A percentile compares a stretch with the other conserved stretches of the same genome.
Evolutionary conservation across 2,888 invertebrate species (phyloP).

Genomic region (Camponotus fellah): DNA sequence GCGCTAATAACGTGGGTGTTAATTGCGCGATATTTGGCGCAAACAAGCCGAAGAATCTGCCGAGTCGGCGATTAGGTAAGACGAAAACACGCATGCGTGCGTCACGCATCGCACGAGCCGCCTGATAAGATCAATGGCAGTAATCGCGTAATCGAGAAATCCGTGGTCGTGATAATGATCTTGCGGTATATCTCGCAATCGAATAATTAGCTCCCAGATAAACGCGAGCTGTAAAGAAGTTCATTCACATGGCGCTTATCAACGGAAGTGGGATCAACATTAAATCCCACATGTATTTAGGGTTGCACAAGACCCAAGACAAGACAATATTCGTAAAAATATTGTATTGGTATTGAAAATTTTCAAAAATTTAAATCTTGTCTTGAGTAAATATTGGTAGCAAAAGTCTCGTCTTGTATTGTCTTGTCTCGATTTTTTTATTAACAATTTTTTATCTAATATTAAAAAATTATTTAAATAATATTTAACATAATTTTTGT

Average conservation of each 20-base stretch:
- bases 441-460: no score
- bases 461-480: no score
- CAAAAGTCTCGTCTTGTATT: no score
- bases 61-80: background rate
- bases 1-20: slow-evolving; percentile 8
- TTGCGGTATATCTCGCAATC: slow-evolving; percentile 5
- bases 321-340: no score
- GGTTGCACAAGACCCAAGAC: no score
- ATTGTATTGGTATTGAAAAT: no score
- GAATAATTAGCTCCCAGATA: background rate
- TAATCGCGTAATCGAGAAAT: slow-evolving; percentile 1
- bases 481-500: no score
- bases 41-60: background rate
- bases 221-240: background rate
- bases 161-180: slow-evolving; percentile 21
- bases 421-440: no score
- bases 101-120: background rate
- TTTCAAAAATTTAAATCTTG: no score
- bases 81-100: background rate
- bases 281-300: background rate
- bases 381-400: no score
- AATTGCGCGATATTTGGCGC: background rate
- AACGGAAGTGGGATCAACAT: background rate
- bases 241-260: slow-evolving; percentile 18
- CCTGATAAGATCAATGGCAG: slow-evolving; percentile 14